A percentile compares a stretch with the other conserved stretches of the same genome.
Evolutionary conservation across 2,888 invertebrate species (phyloP).

Genomic region (Dasypogon diadema): DNA sequence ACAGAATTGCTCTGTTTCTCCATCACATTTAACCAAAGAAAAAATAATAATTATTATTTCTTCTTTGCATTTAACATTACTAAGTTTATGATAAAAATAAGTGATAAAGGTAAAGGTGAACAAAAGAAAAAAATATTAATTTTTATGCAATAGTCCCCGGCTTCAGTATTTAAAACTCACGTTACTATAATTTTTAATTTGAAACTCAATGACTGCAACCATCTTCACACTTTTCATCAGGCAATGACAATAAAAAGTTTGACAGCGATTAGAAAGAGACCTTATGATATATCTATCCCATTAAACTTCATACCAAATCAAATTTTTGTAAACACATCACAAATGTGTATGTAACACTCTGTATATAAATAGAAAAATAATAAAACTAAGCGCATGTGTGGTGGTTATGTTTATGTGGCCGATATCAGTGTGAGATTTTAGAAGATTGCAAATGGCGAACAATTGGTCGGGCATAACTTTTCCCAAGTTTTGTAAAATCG

Average conservation of each 20-base stretch:
- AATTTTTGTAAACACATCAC: slow-evolving; percentile 47
- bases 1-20: too few relatives aligned
- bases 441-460: slow-evolving; percentile 63
- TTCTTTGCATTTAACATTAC: too few relatives aligned
- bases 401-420: slow-evolving; percentile 45
- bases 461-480: slow-evolving; percentile 61
- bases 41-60: too few relatives aligned
- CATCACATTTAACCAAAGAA: too few relatives aligned
- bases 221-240: slow-evolving; percentile 14
- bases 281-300: background rate
- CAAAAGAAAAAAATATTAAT: too few relatives aligned
- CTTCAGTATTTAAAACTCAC: too few relatives aligned
- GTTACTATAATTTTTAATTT: slow-evolving; percentile 1
- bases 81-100: too few relatives aligned
- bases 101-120: too few relatives aligned
- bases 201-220: background rate
- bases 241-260: background rate
- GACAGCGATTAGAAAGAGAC: slow-evolving; percentile 15
- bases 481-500: slow-evolving; percentile 60
- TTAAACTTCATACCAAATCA: slow-evolving; percentile 32
- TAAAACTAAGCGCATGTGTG: background rate
- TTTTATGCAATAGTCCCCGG: too few relatives aligned
- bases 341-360: background rate
- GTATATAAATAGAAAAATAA: slow-evolving; percentile 27
- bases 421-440: slow-evolving; percentile 16